Evolutionary conservation across 64 coral and sea anemone genomes (phyloP), one percentile per base, ranked within the genome.

Genomic region (Anthopleura sola): DNA sequence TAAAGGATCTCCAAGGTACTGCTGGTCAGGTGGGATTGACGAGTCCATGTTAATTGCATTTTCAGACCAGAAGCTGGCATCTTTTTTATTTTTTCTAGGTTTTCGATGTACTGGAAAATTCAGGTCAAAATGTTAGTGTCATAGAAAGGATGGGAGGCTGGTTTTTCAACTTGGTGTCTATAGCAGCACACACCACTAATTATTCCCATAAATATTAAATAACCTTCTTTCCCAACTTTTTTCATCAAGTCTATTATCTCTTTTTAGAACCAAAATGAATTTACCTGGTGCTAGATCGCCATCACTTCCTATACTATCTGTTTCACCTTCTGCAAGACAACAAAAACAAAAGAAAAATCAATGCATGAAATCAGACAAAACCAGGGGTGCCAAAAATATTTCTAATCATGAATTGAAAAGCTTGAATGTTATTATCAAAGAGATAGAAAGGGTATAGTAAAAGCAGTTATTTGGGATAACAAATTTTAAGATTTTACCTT

Each of bases 261-360:
- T 2, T 12, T 2, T 53, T 53, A 53, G 14, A 53, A 53, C 11
- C 11, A 62, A 62, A 62, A 62, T 23, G 1, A 6, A 62, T 26
- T 58, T 83, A 83, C 82, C 50, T 56, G 82, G 82, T 83, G 82
- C 14, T 8, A 4, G 32, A 60, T 83, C 82, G 5, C 87, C 83
- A 54, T 89, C 94, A 82, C 90, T 88, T 39, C 48, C 81, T 6
- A 57, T 23, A 36, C 78, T 54, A 47, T 92, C 90, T 74, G 76
- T 55, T 36, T 87, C 78, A 1, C 85, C 85, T 82, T 92, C 90
- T 92, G 64, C 19, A 18, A 34, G 36, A 53, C 44, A 13, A 44
- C 34, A 40, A 38, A 81, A 48, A 23, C 4, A 8, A 26, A 79
- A 79, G 18, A 23, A 79, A 44, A 44, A 44, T 44, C 40, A 44